Conservation (phyloP, 2,888 invertebrate genomes). For the Dugesia japonica region DNA sequence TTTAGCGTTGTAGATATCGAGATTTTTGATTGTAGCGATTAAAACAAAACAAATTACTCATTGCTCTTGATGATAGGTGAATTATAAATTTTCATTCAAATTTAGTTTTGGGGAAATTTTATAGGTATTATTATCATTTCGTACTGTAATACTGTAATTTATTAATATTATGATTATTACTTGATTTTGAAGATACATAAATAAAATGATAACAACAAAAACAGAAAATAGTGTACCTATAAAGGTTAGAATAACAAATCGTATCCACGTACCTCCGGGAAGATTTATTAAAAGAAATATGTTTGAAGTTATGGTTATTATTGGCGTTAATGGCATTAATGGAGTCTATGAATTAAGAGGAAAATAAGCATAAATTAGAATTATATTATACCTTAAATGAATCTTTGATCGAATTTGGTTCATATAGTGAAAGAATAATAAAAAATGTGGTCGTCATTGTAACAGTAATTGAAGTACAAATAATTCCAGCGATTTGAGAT, state of each 20-base stretch:
- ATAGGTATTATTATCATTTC: no score
- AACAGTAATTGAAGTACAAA: neutral
- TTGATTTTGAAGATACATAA: no score
- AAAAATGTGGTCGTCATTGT: neutral
- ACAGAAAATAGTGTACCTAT: no score
- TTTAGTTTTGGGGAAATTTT: no score
- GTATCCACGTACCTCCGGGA: slow-evolving; percentile 26
- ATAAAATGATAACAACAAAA: no score
- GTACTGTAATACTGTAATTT: no score
- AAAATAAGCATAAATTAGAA: neutral
- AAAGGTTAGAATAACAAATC: slow-evolving; percentile 30
- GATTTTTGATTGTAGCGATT: no score
- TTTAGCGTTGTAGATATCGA: no score
- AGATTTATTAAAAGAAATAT: slow-evolving; percentile 22
- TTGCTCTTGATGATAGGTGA: no score
- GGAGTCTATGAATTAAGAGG: slow-evolving; percentile 22
- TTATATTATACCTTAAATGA: slow-evolving; percentile 7
- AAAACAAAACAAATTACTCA: no score
- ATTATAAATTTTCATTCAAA: no score
- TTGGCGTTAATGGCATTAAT: slow-evolving; percentile 33
- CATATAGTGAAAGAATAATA: slow-evolving; percentile 17
- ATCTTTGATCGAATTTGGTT: neutral
- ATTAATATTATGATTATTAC: no score
- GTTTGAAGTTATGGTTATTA: slow-evolving; percentile 29
- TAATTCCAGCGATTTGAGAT: neutral